Evolutionary conservation across 2,797 vertebrate genomes (phyloP).

Genomic region (Clarias platycephalus): DNA sequence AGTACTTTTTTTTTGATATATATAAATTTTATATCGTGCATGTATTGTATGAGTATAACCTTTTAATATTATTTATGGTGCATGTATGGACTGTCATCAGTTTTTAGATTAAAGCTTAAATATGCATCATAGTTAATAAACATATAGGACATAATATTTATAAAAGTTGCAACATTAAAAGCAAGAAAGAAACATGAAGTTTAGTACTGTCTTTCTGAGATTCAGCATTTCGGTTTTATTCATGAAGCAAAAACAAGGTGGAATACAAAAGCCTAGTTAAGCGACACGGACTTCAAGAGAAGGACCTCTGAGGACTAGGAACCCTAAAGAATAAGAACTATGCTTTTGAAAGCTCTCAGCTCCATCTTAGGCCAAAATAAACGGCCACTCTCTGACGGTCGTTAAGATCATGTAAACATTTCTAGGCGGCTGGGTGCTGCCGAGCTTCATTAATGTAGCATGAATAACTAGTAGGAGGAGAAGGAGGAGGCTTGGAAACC

Average conservation of each 20-base stretch:
- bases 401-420: conserved; percentile 61
- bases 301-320: background rate
- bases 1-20: no score
- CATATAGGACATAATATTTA: background rate
- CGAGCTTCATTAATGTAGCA: conserved; percentile 31
- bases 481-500: conserved; percentile 48
- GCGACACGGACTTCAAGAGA: background rate
- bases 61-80: background rate
- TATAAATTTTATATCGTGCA: background rate
- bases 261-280: background rate
- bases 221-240: background rate
- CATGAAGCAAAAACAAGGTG: background rate
- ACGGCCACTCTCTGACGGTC: conserved; percentile 21
- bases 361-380: conserved; percentile 52
- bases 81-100: no score
- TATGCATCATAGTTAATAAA: background rate
- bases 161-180: background rate
- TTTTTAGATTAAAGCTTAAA: background rate
- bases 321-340: background rate
- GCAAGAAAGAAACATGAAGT: background rate
- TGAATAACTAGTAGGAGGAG: conserved; percentile 44
- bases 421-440: conserved; percentile 53
- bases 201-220: background rate
- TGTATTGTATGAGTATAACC: background rate
- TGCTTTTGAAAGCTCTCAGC: conserved; percentile 3